phyloP scores from a whole-genome alignment of 2,113 vertebrate genomes.

The Phodopus roborovskii region DNA sequence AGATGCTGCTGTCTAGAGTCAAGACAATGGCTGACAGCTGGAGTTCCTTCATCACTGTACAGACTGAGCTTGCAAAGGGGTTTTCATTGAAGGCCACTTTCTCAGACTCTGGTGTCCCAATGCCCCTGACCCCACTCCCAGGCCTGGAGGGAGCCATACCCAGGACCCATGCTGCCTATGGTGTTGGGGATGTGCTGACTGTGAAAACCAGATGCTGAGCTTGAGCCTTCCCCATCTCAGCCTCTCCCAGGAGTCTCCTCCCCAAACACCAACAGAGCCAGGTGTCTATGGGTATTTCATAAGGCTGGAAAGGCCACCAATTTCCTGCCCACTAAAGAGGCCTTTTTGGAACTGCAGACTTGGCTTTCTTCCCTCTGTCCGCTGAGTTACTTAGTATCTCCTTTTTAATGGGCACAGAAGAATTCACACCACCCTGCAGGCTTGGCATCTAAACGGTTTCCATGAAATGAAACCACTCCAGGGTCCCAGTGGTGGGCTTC shows the following conservation, averaged over 20 bases:
- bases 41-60: neutral
- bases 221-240: neutral
- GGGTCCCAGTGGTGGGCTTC: neutral
- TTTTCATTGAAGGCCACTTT: neutral
- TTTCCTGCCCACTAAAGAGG: neutral
- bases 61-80: neutral
- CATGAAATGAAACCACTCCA: neutral
- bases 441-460: neutral
- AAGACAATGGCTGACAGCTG: neutral
- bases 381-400: neutral
- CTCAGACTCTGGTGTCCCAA: neutral
- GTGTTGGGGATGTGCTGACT: neutral
- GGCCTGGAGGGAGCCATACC: neutral
- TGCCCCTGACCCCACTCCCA: fast-evolving
- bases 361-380: neutral
- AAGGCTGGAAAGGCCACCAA: neutral
- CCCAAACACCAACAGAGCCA: neutral
- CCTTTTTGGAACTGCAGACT: neutral
- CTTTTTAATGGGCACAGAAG: conserved; percentile 16
- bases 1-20: neutral
- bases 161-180: neutral
- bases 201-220: neutral
- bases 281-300: neutral
- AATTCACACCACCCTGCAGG: neutral
- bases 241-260: neutral